Evolutionary conservation across 2,797 vertebrate species (phyloP).

Genomic region (Anas acuta): DNA sequence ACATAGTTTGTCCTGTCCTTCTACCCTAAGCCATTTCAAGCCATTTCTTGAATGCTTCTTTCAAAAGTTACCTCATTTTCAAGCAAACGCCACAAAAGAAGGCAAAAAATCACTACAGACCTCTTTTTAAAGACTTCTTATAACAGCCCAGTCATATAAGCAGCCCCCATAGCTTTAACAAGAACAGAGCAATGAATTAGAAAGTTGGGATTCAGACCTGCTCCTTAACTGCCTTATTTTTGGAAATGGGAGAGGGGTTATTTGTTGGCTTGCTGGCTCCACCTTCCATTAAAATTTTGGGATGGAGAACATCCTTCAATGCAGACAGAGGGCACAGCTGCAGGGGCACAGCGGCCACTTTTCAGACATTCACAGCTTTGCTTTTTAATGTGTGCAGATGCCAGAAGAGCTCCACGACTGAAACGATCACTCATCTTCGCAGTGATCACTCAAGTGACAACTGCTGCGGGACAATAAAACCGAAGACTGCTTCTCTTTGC

Average conservation of each 20-base stretch:
- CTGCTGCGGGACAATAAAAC: background rate
- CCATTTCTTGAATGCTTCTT: background rate
- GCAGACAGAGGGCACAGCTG: background rate
- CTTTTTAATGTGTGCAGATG: background rate
- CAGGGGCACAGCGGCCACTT: background rate
- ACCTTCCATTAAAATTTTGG: background rate
- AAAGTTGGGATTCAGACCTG: background rate
- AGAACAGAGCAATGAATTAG: background rate
- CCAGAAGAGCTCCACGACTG: slow-evolving; percentile 21
- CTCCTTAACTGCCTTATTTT: background rate
- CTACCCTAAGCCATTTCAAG: background rate
- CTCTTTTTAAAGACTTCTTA: background rate
- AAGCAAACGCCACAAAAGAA: background rate
- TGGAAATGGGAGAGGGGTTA: background rate
- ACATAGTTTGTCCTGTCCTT: background rate
- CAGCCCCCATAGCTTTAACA: background rate
- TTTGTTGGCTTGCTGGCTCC: background rate
- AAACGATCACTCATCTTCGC: background rate
- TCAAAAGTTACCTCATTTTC: background rate
- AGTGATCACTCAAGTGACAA: background rate
- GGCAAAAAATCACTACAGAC: background rate
- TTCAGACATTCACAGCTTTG: background rate
- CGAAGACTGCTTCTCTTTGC: background rate
- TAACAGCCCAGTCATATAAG: background rate
- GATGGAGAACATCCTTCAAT: slow-evolving; percentile 9